Base-by-base conservation (phyloP, 64 coral and sea anemone species). In the Pachyseris speciosa region DNA sequence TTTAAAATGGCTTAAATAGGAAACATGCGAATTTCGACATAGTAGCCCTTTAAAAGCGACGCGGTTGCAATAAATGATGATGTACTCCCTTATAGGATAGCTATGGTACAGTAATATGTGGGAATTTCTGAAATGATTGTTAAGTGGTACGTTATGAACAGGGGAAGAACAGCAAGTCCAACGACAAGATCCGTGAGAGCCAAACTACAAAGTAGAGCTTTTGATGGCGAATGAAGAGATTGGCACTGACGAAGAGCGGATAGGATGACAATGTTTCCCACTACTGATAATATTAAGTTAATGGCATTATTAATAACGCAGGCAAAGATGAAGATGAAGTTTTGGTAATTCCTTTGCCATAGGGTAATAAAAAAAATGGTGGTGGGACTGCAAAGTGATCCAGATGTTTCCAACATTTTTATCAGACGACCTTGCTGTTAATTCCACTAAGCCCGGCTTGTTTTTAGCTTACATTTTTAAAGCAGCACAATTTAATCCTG, bases 171-270 rank as follows among this genome's bases (percentile, higher is more conserved):
- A 44, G 38, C 22, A 38, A 74, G 5, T 45, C 70, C 70, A 74
- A 74, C 70, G 9, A 74, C 19, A 10, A 74, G 37, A 74, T 44
- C 70, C 24, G 70, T 45, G 20, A 75, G 1, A 47, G 72, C 72
- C 42, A 75, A 75, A 75, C 40, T 75, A n/a, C n/a, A n/a, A n/a
- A n/a, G n/a, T n/a, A n/a, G n/a, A n/a, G n/a, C n/a, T n/a, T n/a
- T n/a, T n/a, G 72, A 75, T 31, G 72, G 40, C 15, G 72, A 49
- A 47, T 75, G 72, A 3, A 75, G 22, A 48, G 72, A 75, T 7
- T 75, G 22, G n/a, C 72, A 75, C 6, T 42, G 42, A 6, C 40
- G 70, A 47, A 74, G 37, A 45, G 70, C 70, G 22, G 20, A 44
- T 11, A 74, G 6, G 11, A 74, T 45, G 7, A 74, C 2, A 10